Conservation (phyloP, 2,113 vertebrate species). For the Cheilinus undulatus region DNA sequence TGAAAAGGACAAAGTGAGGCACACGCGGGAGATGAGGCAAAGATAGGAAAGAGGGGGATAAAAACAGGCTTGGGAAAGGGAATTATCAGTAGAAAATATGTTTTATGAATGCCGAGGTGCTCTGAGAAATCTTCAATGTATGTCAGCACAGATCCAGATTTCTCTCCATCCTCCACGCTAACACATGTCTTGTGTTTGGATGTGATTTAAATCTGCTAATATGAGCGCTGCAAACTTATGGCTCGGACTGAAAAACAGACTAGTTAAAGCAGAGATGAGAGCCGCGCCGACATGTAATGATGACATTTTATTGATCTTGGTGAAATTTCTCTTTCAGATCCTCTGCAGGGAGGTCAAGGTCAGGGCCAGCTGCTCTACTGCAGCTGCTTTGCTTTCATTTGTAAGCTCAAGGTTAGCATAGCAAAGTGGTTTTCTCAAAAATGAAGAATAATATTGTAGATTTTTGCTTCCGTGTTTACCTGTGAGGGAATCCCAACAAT, state of each 20-base stretch:
- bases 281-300: constrained; percentile 5
- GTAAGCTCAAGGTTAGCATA: neutral
- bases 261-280: constrained; percentile 4
- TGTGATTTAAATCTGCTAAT: constrained; percentile 21
- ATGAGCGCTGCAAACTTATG: constrained; percentile 5
- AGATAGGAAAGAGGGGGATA: constrained; percentile 19
- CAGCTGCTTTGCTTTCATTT: neutral
- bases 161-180: neutral
- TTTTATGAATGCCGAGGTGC: constrained; percentile 31
- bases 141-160: constrained; percentile 18
- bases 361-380: neutral
- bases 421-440: neutral
- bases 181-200: constrained; percentile 19
- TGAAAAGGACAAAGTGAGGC: constrained; percentile 27
- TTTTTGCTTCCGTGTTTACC: constrained; percentile 1
- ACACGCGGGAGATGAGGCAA: constrained; percentile 46
- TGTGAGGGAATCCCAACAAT: constrained; percentile 8
- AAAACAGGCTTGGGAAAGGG: constrained; percentile 30
- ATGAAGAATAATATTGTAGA: no score
- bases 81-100: constrained; percentile 12
- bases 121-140: constrained; percentile 27
- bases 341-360: neutral
- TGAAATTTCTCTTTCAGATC: neutral
- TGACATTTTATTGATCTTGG: constrained; percentile 18
- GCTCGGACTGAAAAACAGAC: constrained; percentile 6